Evolutionary conservation across 2,113 vertebrate species (phyloP), one percentile per base, ranked within the genome.

Genomic region (Tupaia chinensis): DNA sequence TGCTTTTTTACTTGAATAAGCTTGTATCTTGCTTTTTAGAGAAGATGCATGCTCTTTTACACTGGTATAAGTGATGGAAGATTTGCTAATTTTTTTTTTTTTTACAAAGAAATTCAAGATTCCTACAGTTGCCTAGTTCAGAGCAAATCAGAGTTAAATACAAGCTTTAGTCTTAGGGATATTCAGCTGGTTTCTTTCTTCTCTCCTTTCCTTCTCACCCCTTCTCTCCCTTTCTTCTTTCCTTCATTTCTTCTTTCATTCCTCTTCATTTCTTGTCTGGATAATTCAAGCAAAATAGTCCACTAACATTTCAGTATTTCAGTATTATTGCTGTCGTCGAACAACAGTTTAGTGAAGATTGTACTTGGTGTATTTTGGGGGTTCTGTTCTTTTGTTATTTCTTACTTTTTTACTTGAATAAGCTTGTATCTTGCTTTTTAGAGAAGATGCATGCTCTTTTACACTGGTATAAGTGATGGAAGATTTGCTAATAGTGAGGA

Each of bases 291-390:
- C 61, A 72, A 56, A 94, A 74, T 85, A 91, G 93, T 92, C 96
- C 96, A 98, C 97, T 98, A 97, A 12, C n/a, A 79, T 88, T 98
- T 98, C 79, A 83, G 81, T 96, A 79, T 88, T 98, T 98, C 81
- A 83, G 81, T 96, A 77, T 96, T 98, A 93, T 97, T 97, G 93
- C 94, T 97, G 68, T 95, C 54, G 82, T 69, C 12, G 12, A 97
- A 98, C 97, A 96, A 97, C 97, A 97, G 96, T 92, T 98, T 94
- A 96, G 97, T 98, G 91, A 93, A 94, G 98, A 98, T 93, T 97
- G 94, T 97, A 86, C 91, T 97, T 22, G n/a, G 29, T 85, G 22
- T 97, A 76, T 95, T 95, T 94, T 66, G 58, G 44, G 44, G 44
- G 94, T 96, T 95, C 91, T 82, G 95, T 25, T 29, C 94, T 66